Percentiles rank a stretch among this genome's conserved stretches.
phyloP scores from a whole-genome alignment of 2,888 invertebrate species.

The Hydrotaea cyrtoneurina region DNA sequence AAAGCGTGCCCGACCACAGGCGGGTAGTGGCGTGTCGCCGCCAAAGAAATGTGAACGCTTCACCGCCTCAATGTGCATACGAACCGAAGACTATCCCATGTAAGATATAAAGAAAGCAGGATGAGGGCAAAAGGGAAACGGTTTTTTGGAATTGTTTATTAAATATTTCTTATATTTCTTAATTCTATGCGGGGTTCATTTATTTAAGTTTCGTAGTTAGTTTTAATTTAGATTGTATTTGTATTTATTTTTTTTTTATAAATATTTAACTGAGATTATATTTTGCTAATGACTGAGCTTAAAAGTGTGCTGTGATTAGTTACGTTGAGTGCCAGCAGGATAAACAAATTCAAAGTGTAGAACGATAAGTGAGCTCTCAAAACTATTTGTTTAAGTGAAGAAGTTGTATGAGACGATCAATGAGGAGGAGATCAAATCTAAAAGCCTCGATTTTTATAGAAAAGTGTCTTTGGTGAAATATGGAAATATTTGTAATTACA shows the following conservation, averaged over 20 bases:
- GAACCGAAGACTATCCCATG: slow-evolving; percentile 89
- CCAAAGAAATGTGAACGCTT: slow-evolving; percentile 85
- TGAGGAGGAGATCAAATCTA: too few species aligned
- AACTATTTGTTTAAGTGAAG: too few species aligned
- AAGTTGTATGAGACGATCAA: too few species aligned
- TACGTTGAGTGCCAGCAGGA: too few species aligned
- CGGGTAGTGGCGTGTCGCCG: slow-evolving; percentile 68
- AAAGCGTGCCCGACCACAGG: slow-evolving; percentile 66
- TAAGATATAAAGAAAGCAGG: slow-evolving; percentile 81
- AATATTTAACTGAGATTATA: slow-evolving; percentile 19
- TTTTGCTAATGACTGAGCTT: slow-evolving; percentile 3
- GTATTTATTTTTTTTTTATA: slow-evolving; percentile 13
- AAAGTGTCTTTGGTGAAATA: too few species aligned
- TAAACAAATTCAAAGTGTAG: too few species aligned
- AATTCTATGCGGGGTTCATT: slow-evolving; percentile 10
- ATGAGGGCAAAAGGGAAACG: background rate
- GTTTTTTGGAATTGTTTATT: slow-evolving; percentile 45
- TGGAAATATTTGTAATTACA: too few species aligned
- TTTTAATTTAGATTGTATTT: slow-evolving; percentile 23
- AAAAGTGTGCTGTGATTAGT: slow-evolving; percentile 36
- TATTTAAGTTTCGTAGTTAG: slow-evolving; percentile 36
- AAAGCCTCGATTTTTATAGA: too few species aligned
- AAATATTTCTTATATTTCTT: slow-evolving; percentile 29
- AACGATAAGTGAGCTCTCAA: too few species aligned
- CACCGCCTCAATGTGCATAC: slow-evolving; percentile 87